Percentiles rank a stretch among this genome's conserved stretches.
Evolutionary conservation across 2,113 vertebrate species (phyloP).

Genomic region (Channa maculata): DNA sequence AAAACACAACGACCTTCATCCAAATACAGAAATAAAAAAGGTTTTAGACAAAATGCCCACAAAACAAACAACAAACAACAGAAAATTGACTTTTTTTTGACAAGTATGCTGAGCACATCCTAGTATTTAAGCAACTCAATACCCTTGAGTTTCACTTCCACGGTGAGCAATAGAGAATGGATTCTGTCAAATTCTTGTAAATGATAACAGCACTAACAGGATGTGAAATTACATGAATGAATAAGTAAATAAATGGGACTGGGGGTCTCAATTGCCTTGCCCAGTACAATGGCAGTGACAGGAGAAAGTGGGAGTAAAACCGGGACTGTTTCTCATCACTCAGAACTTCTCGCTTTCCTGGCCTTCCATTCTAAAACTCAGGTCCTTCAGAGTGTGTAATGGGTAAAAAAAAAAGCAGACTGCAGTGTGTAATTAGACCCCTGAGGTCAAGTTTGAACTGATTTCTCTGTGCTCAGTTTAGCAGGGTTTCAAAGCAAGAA

Average conservation of each 20-base stretch:
- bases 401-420: slow-evolving; percentile 17
- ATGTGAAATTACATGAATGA: slow-evolving; percentile 38
- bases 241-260: slow-evolving; percentile 36
- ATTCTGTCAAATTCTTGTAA: slow-evolving; percentile 52
- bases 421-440: slow-evolving; percentile 59
- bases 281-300: slow-evolving; percentile 6
- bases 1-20: neutral
- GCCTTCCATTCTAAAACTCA: slow-evolving; percentile 40
- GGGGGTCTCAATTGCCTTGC: neutral
- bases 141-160: slow-evolving; percentile 20
- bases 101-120: slow-evolving; percentile 21
- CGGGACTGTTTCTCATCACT: slow-evolving; percentile 52
- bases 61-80: too few species aligned
- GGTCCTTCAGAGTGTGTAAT: slow-evolving; percentile 37
- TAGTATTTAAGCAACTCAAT: slow-evolving; percentile 17
- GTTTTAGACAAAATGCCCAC: too few species aligned
- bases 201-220: slow-evolving; percentile 36
- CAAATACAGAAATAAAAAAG: neutral
- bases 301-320: slow-evolving; percentile 32
- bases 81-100: slow-evolving; percentile 12
- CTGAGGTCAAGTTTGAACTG: slow-evolving; percentile 58
- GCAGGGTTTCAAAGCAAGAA: slow-evolving; percentile 55
- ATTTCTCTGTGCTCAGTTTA: slow-evolving; percentile 55
- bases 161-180: slow-evolving; percentile 29
- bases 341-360: slow-evolving; percentile 36